These are phyloP conservation scores for Melospiza georgiana DNA, from an alignment of 2,113 vertebrate species.

Conservation along the genomic window DNA sequence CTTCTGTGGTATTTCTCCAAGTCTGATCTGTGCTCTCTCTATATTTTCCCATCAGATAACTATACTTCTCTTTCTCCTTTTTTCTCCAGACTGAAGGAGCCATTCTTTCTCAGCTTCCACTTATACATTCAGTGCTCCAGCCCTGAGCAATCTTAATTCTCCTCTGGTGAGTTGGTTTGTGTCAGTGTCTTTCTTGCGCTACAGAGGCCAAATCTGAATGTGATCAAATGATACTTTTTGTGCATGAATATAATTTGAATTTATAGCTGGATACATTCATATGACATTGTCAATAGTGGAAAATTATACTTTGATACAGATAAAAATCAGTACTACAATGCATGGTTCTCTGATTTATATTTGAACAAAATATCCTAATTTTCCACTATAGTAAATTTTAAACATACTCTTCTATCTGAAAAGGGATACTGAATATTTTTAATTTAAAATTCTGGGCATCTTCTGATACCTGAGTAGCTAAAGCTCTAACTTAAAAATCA, in stretches of 20 bases:
- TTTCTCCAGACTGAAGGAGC: neutral
- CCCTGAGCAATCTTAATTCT: neutral
- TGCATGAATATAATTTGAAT: accelerated
- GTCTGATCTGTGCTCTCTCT: neutral
- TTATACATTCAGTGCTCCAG: neutral
- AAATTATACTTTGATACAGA: neutral
- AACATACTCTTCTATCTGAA: neutral
- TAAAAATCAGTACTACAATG: neutral
- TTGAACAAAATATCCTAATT: neutral
- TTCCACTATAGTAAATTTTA: neutral
- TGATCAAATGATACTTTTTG: neutral
- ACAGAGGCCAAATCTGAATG: neutral
- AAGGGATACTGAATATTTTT: neutral
- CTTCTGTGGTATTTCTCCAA: neutral
- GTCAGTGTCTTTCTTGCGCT: neutral
- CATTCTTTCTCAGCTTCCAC: accelerated
- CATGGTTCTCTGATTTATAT: neutral
- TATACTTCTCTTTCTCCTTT: neutral
- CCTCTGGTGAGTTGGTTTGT: neutral
- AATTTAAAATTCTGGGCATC: neutral
- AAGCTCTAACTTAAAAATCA: neutral
- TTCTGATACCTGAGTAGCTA: neutral
- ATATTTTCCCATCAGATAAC: neutral
- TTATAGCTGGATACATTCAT: neutral
- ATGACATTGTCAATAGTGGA: neutral